Evolutionary conservation across 1,140 invertebrate species (phyloP), one percentile per base, ranked within the genome.

Genomic region (Apocrypta bakeri): DNA sequence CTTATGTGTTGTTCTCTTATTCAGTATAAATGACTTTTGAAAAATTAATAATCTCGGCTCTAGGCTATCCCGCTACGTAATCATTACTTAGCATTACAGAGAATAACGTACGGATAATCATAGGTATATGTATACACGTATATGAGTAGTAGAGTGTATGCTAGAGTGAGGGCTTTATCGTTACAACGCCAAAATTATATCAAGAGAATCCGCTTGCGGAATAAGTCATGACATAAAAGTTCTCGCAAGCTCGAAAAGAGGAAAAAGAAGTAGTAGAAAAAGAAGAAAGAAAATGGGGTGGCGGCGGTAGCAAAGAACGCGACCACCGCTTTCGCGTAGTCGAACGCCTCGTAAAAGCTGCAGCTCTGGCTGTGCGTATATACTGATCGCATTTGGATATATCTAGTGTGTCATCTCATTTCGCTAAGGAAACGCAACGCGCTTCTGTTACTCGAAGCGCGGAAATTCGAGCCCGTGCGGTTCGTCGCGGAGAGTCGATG

Each of bases 291-390:
- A 56, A 56, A 56, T 21, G 48, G 48, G 48, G 64, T 25, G 24
- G 25, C 27, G 48, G 64, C 25, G 24, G 25, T 11, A 80, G 85
- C 84, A 85, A 86, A 87, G 83, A 85, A 87, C 81, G 79, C 85
- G 81, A 37, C 37, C 74, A 24, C 21, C 24, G n/a, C n/a, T n/a
- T n/a, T 64, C 25, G 63, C 63, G 63, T 81, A 63, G 81, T 84
- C 77, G 84, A 84, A 85, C 79, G 82, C 82, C 84, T 86, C 84
- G 78, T 86, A 87, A 87, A 87, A 86, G 83, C 24, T 82, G 77
- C 80, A 75, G 72, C 79, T 85, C 84, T 86, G 71, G 84, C 40
- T 21, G 40, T 56, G 56, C n/a, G 37, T 11, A 33, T 63, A n/a
- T 12, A 83, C 83, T 82, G 79, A 86, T 85, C 85, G 84, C 79